Conservation (phyloP, 2,888 invertebrate species). For the Belgica antarctica region DNA sequence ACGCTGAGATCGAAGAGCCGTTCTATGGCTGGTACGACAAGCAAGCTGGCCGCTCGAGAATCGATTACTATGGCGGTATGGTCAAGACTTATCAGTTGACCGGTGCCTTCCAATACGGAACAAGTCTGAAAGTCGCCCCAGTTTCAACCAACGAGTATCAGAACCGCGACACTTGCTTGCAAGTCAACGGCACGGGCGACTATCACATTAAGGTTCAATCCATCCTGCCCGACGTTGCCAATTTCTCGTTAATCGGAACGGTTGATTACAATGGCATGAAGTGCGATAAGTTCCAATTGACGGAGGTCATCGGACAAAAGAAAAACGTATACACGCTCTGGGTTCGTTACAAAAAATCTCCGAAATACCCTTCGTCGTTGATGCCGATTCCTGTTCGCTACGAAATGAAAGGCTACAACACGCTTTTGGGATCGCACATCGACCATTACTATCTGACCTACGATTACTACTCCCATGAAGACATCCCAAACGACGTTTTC, state of each 20-base stretch:
- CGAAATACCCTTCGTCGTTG: constrained; percentile 54
- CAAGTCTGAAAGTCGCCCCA: constrained; percentile 79
- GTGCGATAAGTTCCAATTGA: constrained; percentile 76
- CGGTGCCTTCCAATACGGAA: constrained; percentile 63
- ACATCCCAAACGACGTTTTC: constrained; percentile 69
- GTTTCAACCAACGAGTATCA: constrained; percentile 70
- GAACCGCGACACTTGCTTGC: constrained; percentile 77
- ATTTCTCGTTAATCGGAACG: constrained; percentile 66
- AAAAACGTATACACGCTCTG: constrained; percentile 86
- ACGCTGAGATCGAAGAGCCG: constrained; percentile 90
- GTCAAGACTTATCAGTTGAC: constrained; percentile 85
- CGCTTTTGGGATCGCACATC: constrained; percentile 89
- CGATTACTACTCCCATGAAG: constrained; percentile 64
- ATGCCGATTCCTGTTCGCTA: constrained; percentile 75
- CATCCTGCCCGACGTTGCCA: constrained; percentile 76
- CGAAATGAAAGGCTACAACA: constrained; percentile 92
- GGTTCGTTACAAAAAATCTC: constrained; percentile 70
- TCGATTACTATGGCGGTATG: constrained; percentile 94
- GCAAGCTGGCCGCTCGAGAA: constrained; percentile 71
- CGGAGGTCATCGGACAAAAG: constrained; percentile 71
- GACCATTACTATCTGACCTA: constrained; percentile 92
- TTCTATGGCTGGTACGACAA: constrained; percentile 87
- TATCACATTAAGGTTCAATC: constrained; percentile 66
- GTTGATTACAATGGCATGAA: constrained; percentile 69
- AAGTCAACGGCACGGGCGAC: constrained; percentile 73